Percentiles rank a stretch among this genome's conserved stretches.
Evolutionary conservation across 2,113 vertebrate genomes (phyloP).

Genomic region (Antechinus flavipes): DNA sequence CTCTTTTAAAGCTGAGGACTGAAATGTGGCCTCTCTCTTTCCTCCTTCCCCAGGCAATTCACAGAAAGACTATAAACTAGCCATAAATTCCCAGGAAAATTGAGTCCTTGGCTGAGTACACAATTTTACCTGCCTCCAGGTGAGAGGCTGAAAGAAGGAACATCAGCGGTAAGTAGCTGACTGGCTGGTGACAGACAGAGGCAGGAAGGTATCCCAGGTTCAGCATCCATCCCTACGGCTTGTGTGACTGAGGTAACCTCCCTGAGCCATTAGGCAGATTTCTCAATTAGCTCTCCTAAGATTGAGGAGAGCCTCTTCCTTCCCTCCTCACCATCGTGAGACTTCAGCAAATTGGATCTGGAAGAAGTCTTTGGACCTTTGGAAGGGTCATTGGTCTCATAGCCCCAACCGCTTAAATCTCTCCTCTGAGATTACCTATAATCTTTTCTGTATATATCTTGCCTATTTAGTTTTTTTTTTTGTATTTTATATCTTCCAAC

Average conservation of each 20-base stretch:
- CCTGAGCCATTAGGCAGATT: background rate
- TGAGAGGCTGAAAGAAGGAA: slow-evolving; percentile 16
- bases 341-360: background rate
- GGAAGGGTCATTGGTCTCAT: background rate
- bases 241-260: background rate
- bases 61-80: slow-evolving; percentile 65
- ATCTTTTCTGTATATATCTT: background rate
- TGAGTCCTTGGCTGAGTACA: slow-evolving; percentile 36
- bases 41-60: slow-evolving; percentile 56
- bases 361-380: background rate
- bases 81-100: slow-evolving; percentile 67
- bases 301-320: background rate
- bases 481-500: background rate
- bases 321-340: background rate
- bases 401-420: background rate
- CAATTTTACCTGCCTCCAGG: slow-evolving; percentile 62
- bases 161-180: background rate
- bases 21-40: slow-evolving; percentile 65
- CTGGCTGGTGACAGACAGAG: background rate
- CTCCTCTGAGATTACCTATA: background rate
- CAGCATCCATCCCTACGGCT: background rate
- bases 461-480: background rate
- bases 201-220: background rate
- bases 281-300: background rate
- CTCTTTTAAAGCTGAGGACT: slow-evolving; percentile 67